A percentile compares a stretch with the other conserved stretches of the same genome.
Evolutionary conservation across 2,113 vertebrate genomes (phyloP).

Genomic region (Misgurnus anguillicaudatus): DNA sequence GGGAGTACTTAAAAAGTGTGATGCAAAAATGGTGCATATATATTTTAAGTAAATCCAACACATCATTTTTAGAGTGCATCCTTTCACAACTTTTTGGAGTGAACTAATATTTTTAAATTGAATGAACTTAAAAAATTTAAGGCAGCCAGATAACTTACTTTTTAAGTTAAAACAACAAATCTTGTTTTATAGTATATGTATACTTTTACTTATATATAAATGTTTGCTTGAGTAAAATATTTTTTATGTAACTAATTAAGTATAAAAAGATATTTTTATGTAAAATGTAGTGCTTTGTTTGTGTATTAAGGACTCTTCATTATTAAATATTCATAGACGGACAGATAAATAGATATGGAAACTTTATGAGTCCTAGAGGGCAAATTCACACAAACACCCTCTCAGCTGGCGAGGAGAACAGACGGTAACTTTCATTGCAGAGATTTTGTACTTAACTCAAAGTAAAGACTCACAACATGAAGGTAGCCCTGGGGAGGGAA

Average conservation of each 20-base stretch:
- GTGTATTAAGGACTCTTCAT: neutral
- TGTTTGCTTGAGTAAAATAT: no score
- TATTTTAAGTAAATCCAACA: no score
- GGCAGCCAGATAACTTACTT: neutral
- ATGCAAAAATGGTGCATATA: no score
- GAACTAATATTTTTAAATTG: neutral
- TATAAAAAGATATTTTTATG: no score
- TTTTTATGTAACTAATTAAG: no score
- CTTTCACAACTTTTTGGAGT: slow-evolving; percentile 10
- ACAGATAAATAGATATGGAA: slow-evolving; percentile 13
- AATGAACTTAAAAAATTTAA: neutral
- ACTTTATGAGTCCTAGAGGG: slow-evolving; percentile 8
- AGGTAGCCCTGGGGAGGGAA: neutral
- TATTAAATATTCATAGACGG: slow-evolving; percentile 32
- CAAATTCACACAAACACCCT: neutral
- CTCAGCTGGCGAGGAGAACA: neutral
- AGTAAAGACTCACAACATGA: neutral
- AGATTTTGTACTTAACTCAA: neutral
- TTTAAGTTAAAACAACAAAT: neutral
- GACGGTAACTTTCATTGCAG: neutral
- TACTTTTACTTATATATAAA: no score
- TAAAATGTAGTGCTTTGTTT: neutral
- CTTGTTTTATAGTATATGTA: no score
- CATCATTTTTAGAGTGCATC: no score
- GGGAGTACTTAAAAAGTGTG: no score